Conservation (phyloP, 2,888 invertebrate genomes). For the Copidosoma aretas region DNA sequence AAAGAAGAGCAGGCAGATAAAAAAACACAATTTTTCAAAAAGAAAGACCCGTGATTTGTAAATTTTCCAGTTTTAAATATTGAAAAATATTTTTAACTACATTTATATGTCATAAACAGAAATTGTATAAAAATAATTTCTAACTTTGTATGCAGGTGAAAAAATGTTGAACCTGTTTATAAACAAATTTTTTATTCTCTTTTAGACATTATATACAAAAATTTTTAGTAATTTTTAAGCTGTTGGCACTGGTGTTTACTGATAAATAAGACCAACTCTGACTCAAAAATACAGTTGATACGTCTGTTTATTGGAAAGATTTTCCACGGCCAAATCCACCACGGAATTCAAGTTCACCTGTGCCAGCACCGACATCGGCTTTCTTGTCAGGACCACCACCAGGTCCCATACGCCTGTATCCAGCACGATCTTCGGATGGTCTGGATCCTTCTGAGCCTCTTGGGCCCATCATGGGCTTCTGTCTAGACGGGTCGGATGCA, state of each 20-base stretch:
- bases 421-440: conserved; percentile 81
- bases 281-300: conserved; percentile 31
- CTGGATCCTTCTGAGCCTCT: conserved; percentile 71
- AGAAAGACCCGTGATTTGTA: conserved; percentile 3
- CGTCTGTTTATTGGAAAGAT: conserved; percentile 54
- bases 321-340: conserved; percentile 63
- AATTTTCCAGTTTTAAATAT: conserved; percentile 15
- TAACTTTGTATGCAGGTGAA: too few relatives aligned
- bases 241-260: too few relatives aligned
- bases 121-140: background rate
- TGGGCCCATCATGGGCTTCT: conserved; percentile 74
- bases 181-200: too few relatives aligned
- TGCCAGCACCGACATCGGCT: conserved; percentile 95
- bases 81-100: too few relatives aligned
- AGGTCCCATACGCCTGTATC: conserved; percentile 77
- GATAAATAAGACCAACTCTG: too few relatives aligned
- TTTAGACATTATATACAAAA: too few relatives aligned
- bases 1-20: conserved; percentile 24
- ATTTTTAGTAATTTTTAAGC: too few relatives aligned
- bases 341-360: conserved; percentile 88
- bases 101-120: too few relatives aligned
- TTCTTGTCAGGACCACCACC: conserved; percentile 90
- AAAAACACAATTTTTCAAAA: conserved; percentile 35
- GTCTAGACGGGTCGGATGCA: conserved; percentile 83
- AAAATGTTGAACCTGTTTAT: too few relatives aligned